phyloP scores from a whole-genome alignment of 2,113 vertebrate species.

The Poeciliopsis prolifica region DNA sequence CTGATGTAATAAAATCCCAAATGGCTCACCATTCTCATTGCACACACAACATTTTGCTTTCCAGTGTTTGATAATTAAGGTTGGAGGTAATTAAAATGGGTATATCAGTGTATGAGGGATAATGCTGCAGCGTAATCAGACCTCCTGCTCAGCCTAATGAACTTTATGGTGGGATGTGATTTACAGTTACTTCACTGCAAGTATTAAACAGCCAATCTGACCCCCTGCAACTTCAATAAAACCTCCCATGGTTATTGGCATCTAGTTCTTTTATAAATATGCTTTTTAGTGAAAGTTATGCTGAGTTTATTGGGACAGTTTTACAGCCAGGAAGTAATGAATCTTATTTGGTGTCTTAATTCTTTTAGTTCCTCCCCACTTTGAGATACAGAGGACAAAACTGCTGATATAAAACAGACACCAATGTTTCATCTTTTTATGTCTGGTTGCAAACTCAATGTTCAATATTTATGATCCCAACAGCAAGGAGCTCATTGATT shows the following conservation, averaged over 20 bases:
- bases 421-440: background rate
- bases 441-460: conserved; percentile 15
- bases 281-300: background rate
- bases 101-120: background rate
- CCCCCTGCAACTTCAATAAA: background rate
- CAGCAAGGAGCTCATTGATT: conserved; percentile 37
- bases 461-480: conserved; percentile 12
- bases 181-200: too few species aligned
- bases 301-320: background rate
- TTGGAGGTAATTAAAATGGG: too few species aligned
- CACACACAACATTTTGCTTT: too few species aligned
- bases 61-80: too few species aligned
- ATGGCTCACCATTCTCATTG: too few species aligned
- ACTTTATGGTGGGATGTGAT: too few species aligned
- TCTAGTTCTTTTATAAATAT: conserved; percentile 1
- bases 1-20: too few species aligned
- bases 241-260: background rate
- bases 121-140: background rate
- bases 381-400: background rate
- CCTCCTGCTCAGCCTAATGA: too few species aligned
- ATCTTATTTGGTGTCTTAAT: background rate
- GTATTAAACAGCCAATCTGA: background rate
- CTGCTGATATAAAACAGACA: background rate
- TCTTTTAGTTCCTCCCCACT: background rate
- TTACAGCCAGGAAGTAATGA: background rate